Conservation (phyloP, 2,888 invertebrate species). For the Microdon myrmicae region DNA sequence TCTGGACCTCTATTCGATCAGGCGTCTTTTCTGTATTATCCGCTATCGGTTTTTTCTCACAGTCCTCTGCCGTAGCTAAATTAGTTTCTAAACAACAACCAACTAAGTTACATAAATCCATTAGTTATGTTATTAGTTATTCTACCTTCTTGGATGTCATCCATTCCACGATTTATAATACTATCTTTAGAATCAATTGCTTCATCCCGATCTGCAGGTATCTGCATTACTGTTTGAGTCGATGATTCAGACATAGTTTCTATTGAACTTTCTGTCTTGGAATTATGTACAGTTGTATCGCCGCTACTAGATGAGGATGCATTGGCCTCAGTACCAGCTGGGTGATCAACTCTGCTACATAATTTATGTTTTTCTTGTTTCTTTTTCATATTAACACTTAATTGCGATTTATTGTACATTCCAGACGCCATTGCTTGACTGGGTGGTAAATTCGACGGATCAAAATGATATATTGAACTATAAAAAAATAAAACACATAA, state of each 20-base stretch:
- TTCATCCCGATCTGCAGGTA: slow-evolving; percentile 32
- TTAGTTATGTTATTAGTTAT: not conserved
- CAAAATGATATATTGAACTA: slow-evolving; percentile 67
- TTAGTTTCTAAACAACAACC: too few relatives aligned
- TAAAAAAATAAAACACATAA: slow-evolving; percentile 45
- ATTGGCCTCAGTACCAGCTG: slow-evolving; percentile 21
- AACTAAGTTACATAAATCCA: not conserved
- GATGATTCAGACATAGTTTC: slow-evolving; percentile 58
- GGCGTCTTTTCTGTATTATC: slow-evolving; percentile 53
- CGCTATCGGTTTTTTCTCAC: slow-evolving; percentile 36
- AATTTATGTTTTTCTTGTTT: slow-evolving; percentile 49
- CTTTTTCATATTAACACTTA: slow-evolving; percentile 47
- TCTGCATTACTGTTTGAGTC: slow-evolving; percentile 56
- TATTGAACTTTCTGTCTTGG: slow-evolving; percentile 49
- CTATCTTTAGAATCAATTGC: slow-evolving; percentile 44
- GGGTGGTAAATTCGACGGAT: slow-evolving; percentile 67
- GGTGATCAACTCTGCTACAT: slow-evolving; percentile 34
- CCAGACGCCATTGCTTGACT: slow-evolving; percentile 60
- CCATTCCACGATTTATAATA: slow-evolving; percentile 52
- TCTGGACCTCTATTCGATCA: slow-evolving; percentile 65
- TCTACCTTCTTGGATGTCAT: slow-evolving; percentile 53
- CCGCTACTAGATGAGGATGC: slow-evolving; percentile 23
- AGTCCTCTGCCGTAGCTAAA: slow-evolving; percentile 47
- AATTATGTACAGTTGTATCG: slow-evolving; percentile 15
- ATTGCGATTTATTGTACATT: slow-evolving; percentile 52